Evolutionary conservation across 2,888 invertebrate species (phyloP).

Genomic region (Pandemis cinnamomeana): DNA sequence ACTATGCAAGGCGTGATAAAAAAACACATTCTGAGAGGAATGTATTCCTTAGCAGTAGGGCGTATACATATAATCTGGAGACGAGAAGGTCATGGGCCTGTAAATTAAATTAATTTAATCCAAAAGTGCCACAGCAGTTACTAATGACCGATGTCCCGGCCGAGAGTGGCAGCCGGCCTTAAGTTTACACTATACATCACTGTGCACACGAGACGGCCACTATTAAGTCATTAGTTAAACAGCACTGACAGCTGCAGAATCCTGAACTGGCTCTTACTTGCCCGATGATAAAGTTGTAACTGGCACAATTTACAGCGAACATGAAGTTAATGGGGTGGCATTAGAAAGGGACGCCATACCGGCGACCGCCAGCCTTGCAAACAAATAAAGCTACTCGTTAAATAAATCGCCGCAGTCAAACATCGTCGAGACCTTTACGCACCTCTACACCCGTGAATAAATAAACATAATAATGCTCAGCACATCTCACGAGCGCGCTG

Average conservation of each 20-base stretch:
- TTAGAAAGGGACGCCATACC: conserved; percentile 61
- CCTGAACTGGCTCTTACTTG: conserved; percentile 52
- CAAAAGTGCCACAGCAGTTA: conserved; percentile 29
- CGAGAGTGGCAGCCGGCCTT: conserved; percentile 34
- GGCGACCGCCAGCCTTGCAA: conserved; percentile 60
- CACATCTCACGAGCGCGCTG: conserved; percentile 45
- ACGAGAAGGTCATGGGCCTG: background rate
- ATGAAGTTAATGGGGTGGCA: conserved; percentile 70
- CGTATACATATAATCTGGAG: too few relatives aligned
- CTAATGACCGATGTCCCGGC: conserved; percentile 39
- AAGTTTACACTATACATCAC: conserved; percentile 42
- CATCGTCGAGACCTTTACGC: conserved; percentile 70
- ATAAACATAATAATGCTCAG: conserved; percentile 68
- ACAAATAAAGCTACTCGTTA: conserved; percentile 77
- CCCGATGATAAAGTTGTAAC: conserved; percentile 64
- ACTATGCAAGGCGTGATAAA: too few relatives aligned
- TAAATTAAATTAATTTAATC: conserved; percentile 29
- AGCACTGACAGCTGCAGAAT: conserved; percentile 50
- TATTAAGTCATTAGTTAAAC: conserved; percentile 74
- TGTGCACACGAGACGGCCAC: conserved; percentile 64
- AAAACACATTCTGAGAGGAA: too few relatives aligned
- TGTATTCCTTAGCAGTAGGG: too few relatives aligned
- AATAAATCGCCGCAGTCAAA: conserved; percentile 76
- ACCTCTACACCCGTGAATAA: conserved; percentile 67
- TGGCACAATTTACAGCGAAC: conserved; percentile 58